Base-by-base conservation (phyloP, 1,140 invertebrate species). In the Bombus vancouverensis region DNA sequence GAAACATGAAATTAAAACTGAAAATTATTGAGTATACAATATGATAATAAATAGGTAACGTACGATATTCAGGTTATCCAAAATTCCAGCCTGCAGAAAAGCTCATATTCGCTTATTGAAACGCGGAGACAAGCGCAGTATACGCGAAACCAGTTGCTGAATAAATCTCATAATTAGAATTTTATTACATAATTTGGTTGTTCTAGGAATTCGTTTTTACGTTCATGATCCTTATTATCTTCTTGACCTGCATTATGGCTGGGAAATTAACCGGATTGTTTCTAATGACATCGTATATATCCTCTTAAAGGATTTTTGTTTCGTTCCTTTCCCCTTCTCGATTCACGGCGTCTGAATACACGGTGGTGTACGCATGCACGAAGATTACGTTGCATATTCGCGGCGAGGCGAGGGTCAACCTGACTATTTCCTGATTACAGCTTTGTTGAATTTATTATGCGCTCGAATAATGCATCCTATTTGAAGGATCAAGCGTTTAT, bases 251-350 rank as follows among this genome's bases (percentile, higher is more conserved):
- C 47, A 39, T 8, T 1, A 44, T 44, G 59, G 39, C 59, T 39
- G 68, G 77, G 57, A 91, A 90, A 92, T 92, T 92, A 92, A 87
- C 88, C 81, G 85, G 88, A 91, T 91, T 90, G 87, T 92, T 91
- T 91, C 72, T 53, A 88, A 89, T 71, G 75, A 34, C 85, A 76
- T 72, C 83, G 88, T 66, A 15, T 53, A 89, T 75, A 91, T 91
- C 90, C 87, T 89, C 85, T 90, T 87, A 85, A 83, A 77, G 73
- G 87, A 89, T 90, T 83, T 83, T 53, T 81, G 62, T 39, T 25
- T 65, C 75, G 18, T 37, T 42, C 68, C 25, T 57, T 65, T 53
- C 25, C 1, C 15, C 2, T 32, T 18, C 2, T 5, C n/a, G 25
- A 28, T 28, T 32, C 39, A 1, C 59, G 1, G 28, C 25, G 65